Percentiles rank a stretch among this genome's conserved stretches.
phyloP scores from a whole-genome alignment of 2,797 vertebrate species.

The Ctenopoma multispine region DNA sequence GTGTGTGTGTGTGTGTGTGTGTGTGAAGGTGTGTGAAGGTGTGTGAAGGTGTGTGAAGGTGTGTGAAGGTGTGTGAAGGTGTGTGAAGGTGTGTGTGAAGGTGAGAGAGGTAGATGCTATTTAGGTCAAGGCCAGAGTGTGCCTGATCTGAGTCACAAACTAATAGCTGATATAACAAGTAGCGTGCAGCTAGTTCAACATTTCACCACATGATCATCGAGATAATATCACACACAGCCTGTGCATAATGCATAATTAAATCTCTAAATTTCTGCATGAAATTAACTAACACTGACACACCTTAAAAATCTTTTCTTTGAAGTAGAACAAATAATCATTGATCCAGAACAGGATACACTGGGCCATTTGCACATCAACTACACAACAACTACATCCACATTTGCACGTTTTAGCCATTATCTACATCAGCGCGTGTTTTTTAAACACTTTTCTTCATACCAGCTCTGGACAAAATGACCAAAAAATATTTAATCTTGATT shows the following conservation, averaged over 20 bases:
- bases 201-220: slow-evolving; percentile 24
- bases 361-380: not conserved
- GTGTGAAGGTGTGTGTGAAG: too few species aligned
- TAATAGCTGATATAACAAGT: not conserved
- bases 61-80: too few species aligned
- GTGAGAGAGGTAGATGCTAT: slow-evolving; percentile 65
- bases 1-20: too few species aligned
- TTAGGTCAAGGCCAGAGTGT: slow-evolving; percentile 70
- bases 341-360: not conserved
- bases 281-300: too few species aligned
- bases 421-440: not conserved
- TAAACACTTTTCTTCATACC: not conserved
- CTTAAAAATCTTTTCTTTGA: too few species aligned
- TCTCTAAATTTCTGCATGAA: too few species aligned
- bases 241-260: too few species aligned
- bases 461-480: too few species aligned
- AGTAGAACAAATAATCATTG: too few species aligned
- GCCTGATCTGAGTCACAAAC: slow-evolving; percentile 34
- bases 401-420: not conserved
- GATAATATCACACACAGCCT: slow-evolving; percentile 14
- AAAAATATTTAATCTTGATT: too few species aligned
- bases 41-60: slow-evolving; percentile 24
- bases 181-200: slow-evolving; percentile 14
- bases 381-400: not conserved
- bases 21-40: slow-evolving; percentile 14